phyloP scores from a whole-genome alignment of 2,113 vertebrate genomes.

The Alosa alosa region DNA sequence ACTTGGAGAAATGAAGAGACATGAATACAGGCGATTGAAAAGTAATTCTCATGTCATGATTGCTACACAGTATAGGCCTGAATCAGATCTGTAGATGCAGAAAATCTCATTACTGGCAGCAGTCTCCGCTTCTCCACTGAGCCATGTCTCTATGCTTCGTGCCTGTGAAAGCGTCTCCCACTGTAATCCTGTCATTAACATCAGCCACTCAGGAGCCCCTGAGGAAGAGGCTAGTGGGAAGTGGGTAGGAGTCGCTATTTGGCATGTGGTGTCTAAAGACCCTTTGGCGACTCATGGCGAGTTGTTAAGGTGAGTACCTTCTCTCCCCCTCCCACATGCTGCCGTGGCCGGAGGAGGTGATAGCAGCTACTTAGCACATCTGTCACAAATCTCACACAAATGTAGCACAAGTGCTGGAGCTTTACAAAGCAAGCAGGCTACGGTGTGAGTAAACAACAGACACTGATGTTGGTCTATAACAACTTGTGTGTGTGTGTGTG shows the following conservation, averaged over 20 bases:
- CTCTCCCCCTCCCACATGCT: constrained; percentile 15
- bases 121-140: no score
- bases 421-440: constrained; percentile 24
- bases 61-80: not conserved
- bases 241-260: constrained; percentile 54
- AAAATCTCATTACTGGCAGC: not conserved
- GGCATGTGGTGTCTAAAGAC: constrained; percentile 60
- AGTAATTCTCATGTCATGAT: no score
- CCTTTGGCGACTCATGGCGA: constrained; percentile 56
- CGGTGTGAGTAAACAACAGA: not conserved
- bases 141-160: not conserved
- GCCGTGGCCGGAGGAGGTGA: constrained; percentile 36
- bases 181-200: not conserved
- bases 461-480: not conserved
- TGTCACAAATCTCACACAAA: constrained; percentile 61
- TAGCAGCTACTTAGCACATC: constrained; percentile 53
- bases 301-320: constrained; percentile 22
- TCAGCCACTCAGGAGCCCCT: not conserved
- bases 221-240: not conserved
- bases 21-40: no score
- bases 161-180: not conserved
- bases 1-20: no score
- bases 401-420: constrained; percentile 48
- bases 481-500: not conserved
- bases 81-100: not conserved